phyloP scores from a whole-genome alignment of 2,113 vertebrate genomes.

The Entomyzon cyanotis region DNA sequence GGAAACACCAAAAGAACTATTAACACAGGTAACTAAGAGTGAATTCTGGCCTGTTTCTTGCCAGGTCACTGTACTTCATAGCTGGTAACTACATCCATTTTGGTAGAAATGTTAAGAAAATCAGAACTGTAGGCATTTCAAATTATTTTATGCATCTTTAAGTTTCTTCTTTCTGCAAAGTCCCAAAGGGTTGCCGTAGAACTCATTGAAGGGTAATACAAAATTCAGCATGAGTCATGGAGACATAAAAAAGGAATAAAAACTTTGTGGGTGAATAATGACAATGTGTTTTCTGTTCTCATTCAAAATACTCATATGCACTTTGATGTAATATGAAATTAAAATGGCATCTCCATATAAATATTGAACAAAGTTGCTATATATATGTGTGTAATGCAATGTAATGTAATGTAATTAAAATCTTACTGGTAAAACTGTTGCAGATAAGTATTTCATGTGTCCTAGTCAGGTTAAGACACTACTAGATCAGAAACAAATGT shows the following conservation, averaged over 20 bases:
- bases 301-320: background rate
- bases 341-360: background rate
- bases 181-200: background rate
- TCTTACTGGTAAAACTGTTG: background rate
- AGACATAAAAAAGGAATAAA: background rate
- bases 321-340: background rate
- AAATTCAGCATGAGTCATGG: background rate
- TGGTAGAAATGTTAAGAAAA: background rate
- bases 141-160: background rate
- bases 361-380: background rate
- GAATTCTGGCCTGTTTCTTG: background rate
- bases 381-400: background rate
- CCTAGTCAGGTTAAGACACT: background rate
- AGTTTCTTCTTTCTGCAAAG: background rate
- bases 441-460: background rate
- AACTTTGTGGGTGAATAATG: background rate
- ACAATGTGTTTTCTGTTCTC: background rate
- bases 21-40: background rate
- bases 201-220: background rate
- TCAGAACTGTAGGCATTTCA: background rate
- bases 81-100: background rate
- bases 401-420: background rate
- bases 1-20: background rate
- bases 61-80: background rate
- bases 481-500: background rate